Evolutionary conservation across 64 coral and sea anemone species (phyloP).

Genomic region (Dendronephthya gigantea): DNA sequence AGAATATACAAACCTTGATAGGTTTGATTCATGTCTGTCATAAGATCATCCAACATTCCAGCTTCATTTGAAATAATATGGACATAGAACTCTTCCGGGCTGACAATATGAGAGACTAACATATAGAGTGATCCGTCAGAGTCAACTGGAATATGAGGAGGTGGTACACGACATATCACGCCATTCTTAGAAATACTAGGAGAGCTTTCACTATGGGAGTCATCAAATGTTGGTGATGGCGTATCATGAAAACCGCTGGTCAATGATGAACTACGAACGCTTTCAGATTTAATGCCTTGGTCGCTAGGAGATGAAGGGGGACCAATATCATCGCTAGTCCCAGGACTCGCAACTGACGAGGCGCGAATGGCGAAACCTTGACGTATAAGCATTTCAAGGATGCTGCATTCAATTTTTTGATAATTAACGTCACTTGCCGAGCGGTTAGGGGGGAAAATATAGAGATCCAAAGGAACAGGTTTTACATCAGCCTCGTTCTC

Average conservation of each 20-base stretch:
- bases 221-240: not conserved
- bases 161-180: not conserved
- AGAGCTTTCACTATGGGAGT: not conserved
- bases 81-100: slow-evolving; percentile 79
- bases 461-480: not conserved
- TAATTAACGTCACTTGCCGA: not conserved
- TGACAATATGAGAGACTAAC: slow-evolving; percentile 64
- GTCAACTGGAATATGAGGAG: not conserved
- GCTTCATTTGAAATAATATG: slow-evolving; percentile 86
- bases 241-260: not conserved
- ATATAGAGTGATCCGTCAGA: slow-evolving; percentile 42
- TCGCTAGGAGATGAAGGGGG: not conserved
- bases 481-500: not conserved
- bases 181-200: not conserved
- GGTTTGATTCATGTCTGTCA: slow-evolving; percentile 48
- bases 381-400: slow-evolving; percentile 10
- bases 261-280: not conserved
- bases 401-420: not conserved
- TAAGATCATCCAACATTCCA: slow-evolving; percentile 46
- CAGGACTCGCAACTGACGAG: not conserved
- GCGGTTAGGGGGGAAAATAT: not conserved
- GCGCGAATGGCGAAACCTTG: not conserved
- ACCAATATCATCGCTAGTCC: not conserved
- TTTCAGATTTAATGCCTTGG: not conserved
- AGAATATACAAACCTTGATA: slow-evolving; percentile 46